Evolutionary conservation across 2,888 invertebrate genomes (phyloP).

Genomic region (Meliscaeva auricollis): DNA sequence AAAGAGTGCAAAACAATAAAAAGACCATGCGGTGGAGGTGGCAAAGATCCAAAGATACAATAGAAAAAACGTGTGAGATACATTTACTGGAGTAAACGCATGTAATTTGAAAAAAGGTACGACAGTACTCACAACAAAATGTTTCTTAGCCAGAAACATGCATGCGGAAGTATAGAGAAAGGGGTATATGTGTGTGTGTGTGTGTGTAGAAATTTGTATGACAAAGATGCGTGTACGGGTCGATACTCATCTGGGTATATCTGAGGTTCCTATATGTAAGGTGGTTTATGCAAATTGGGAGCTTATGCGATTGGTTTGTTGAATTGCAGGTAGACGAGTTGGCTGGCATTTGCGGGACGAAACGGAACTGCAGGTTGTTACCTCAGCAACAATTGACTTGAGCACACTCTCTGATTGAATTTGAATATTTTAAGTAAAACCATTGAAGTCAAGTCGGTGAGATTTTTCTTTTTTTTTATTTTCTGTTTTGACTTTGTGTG

Average conservation of each 20-base stretch:
- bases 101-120: constrained; percentile 12
- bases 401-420: constrained; percentile 47
- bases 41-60: constrained; percentile 17
- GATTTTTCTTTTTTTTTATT: constrained; percentile 36
- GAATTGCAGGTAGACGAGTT: background rate
- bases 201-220: constrained; percentile 64
- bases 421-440: constrained; percentile 29
- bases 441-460: constrained; percentile 53
- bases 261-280: constrained; percentile 23
- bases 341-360: background rate
- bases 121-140: background rate
- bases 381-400: constrained; percentile 16
- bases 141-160: background rate
- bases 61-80: background rate
- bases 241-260: constrained; percentile 9
- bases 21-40: constrained; percentile 30
- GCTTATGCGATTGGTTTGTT: constrained; percentile 44
- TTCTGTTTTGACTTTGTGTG: background rate
- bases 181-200: too few species aligned
- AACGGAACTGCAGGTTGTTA: constrained; percentile 46
- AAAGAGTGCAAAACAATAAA: constrained; percentile 27
- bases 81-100: constrained; percentile 33
- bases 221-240: constrained; percentile 49
- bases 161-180: constrained; percentile 11
- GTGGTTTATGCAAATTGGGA: constrained; percentile 61